These are phyloP conservation scores for Pelochelys cantorii DNA, from an alignment of 2,797 vertebrate species.

Conservation along the genomic window DNA sequence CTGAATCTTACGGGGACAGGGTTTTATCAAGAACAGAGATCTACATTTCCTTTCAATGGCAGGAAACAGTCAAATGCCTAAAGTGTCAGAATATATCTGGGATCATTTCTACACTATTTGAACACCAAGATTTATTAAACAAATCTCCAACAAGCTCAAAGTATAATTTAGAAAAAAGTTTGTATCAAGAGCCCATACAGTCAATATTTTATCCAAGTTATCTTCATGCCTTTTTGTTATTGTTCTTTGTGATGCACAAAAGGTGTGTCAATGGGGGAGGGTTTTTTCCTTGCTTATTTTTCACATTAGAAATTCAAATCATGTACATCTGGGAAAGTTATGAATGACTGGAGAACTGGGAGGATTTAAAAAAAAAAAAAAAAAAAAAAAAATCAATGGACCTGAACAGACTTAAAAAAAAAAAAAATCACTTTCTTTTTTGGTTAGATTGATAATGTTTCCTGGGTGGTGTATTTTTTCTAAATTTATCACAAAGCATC, in stretches of 20 bases:
- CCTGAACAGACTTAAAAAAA: neutral
- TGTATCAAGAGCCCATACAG: neutral
- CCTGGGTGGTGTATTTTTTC: too few species aligned
- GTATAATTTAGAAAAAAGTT: fast-evolving
- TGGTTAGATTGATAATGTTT: too few species aligned
- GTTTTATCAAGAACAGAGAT: neutral
- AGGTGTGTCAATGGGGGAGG: neutral
- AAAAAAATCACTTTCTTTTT: fast-evolving
- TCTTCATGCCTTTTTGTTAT: too few species aligned
- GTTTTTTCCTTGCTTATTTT: neutral
- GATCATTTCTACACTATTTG: fast-evolving
- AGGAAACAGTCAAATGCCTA: neutral
- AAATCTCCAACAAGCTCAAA: fast-evolving
- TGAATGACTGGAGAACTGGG: neutral
- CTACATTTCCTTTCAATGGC: neutral
- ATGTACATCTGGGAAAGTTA: neutral
- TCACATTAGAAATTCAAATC: neutral
- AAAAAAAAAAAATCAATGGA: neutral
- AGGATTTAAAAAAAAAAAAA: fast-evolving
- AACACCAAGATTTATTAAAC: fast-evolving
- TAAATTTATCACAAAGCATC: neutral
- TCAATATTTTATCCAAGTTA: neutral
- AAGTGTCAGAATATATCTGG: neutral
- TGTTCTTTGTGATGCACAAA: fast-evolving
- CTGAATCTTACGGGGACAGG: neutral